Base-by-base conservation (phyloP, 2,797 vertebrate species). In the Staurois parvus region DNA sequence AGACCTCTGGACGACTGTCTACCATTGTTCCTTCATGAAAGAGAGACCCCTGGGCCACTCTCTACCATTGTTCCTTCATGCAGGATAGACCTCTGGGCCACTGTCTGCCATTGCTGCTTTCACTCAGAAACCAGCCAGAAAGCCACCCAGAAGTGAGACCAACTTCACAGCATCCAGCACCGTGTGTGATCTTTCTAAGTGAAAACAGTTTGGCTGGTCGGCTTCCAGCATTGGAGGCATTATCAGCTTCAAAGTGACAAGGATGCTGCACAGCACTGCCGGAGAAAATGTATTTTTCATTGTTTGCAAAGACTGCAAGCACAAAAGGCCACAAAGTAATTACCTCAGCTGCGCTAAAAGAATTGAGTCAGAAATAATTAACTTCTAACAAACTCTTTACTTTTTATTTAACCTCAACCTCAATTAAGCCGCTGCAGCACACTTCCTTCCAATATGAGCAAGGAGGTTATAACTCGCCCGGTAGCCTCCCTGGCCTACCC, bases 381-480 rank as follows among this genome's bases (percentile, higher is more conserved):
- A 85, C 77, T 80, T 80, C 77, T 69, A 85, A 67, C 70, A 80
- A 79, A 80, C 70, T 75, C 62, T 80, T 85, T 79, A 85, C 42
- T 75, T 81, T 72, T 79, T 77, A 59, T 77, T 84, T 85, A 79
- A 80, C 84, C 84, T 85, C 67, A 40, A 85, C 76, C 77, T 79
- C 77, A 85, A 85, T 85, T 85, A 85, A 85, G 64, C 59, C 17
- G n/a, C 17, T 2, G n/a, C 19, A 64, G 66, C 24, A 24, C 48
- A 84, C 76, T 72, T 84, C 70, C 56, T 30, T 59, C 81, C 72
- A 83, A 66, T 66, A 29, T 67, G 72, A 62, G 32, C 69, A 37
- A 59, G 7, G 15, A 72, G 79, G 68, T 81, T 72, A 70, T 40
- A 40, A 72, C 24, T 68, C 26, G 4, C 52, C 11, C 68, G 28